Conservation (phyloP, 2,888 invertebrate genomes). For the Phortica okadai region DNA sequence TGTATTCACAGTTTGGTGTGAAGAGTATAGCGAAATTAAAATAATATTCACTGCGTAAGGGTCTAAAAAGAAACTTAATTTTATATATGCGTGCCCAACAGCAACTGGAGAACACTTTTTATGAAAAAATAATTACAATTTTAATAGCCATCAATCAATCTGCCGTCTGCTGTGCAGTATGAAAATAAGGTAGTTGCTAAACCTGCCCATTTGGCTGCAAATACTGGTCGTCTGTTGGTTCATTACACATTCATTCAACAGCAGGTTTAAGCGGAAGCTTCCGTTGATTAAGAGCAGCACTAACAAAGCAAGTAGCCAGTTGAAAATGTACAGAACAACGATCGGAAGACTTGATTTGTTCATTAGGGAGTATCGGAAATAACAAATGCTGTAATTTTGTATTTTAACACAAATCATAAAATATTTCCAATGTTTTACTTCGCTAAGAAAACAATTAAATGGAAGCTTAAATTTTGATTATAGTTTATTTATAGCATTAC, state of each 20-base stretch:
- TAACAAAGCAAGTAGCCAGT: constrained; percentile 12
- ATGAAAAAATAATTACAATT: constrained; percentile 48
- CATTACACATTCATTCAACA: constrained; percentile 46
- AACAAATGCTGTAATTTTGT: neutral
- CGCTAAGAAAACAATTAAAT: neutral
- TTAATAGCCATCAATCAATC: constrained; percentile 60
- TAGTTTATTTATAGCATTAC: no score
- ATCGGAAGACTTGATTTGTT: neutral
- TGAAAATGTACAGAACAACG: constrained; percentile 13
- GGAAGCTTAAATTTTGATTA: neutral
- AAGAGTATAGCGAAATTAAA: no score
- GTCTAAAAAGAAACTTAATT: no score
- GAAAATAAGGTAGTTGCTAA: constrained; percentile 62
- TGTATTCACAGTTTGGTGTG: no score
- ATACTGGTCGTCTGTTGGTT: constrained; percentile 37
- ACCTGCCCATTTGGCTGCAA: constrained; percentile 48
- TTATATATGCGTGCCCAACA: constrained; percentile 19
- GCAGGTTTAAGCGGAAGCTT: constrained; percentile 49
- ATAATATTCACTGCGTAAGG: no score
- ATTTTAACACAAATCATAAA: neutral
- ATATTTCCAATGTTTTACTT: neutral
- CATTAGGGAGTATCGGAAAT: constrained; percentile 14
- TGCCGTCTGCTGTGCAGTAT: constrained; percentile 56
- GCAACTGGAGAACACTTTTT: constrained; percentile 41
- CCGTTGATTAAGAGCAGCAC: constrained; percentile 46